Evolutionary conservation across 2,888 invertebrate species (phyloP).

Genomic region (Hypomecis atomaria): DNA sequence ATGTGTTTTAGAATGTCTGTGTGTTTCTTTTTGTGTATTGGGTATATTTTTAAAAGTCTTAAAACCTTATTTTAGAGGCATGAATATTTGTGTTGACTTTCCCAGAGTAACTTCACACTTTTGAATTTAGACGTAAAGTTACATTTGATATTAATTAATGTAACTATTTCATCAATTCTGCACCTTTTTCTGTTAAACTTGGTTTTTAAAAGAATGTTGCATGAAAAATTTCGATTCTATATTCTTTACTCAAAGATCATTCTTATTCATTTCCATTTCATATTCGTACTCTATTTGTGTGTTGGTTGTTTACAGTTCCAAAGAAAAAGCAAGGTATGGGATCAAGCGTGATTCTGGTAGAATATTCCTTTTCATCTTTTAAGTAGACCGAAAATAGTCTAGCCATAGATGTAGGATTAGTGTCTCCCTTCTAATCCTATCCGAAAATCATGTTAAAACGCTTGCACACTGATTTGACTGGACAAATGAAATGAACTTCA

Average conservation of each 20-base stretch:
- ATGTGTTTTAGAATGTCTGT: slow-evolving; percentile 38
- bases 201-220: slow-evolving; percentile 55
- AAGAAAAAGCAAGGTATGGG: slow-evolving; percentile 90
- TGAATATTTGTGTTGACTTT: slow-evolving; percentile 26
- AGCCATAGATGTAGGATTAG: slow-evolving; percentile 78
- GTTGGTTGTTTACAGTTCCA: slow-evolving; percentile 92
- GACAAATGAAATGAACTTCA: neutral
- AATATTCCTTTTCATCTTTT: slow-evolving; percentile 83
- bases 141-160: slow-evolving; percentile 9
- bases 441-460: slow-evolving; percentile 42
- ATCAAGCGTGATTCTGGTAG: slow-evolving; percentile 84
- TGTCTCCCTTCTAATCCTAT: slow-evolving; percentile 51
- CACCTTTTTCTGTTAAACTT: slow-evolving; percentile 23
- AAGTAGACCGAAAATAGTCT: slow-evolving; percentile 76
- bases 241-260: slow-evolving; percentile 48
- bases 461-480: slow-evolving; percentile 48
- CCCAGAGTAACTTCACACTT: slow-evolving; percentile 11
- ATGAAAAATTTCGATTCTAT: slow-evolving; percentile 59
- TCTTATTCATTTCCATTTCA: slow-evolving; percentile 65
- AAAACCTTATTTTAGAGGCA: slow-evolving; percentile 36
- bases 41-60: slow-evolving; percentile 41
- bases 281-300: slow-evolving; percentile 82
- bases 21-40: slow-evolving; percentile 46
- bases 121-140: slow-evolving; percentile 17
- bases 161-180: slow-evolving; percentile 18